phyloP scores from a whole-genome alignment of 2,888 invertebrate genomes.

The Mylabris sibirica region DNA sequence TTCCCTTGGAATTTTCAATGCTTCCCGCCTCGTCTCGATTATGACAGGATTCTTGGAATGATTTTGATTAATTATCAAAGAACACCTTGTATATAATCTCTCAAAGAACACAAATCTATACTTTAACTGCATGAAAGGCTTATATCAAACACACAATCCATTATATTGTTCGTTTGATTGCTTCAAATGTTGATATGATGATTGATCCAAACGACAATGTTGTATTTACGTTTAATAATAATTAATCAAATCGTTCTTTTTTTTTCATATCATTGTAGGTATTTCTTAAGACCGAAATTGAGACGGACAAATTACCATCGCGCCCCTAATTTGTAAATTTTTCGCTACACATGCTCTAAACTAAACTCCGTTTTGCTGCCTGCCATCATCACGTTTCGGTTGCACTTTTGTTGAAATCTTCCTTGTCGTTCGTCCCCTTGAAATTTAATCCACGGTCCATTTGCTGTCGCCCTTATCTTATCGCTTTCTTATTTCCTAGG shows the following conservation, averaged over 20 bases:
- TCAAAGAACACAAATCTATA: constrained; percentile 9
- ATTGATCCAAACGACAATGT: constrained; percentile 7
- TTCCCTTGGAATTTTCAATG: background rate
- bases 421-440: constrained; percentile 28
- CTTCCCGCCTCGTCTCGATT: constrained; percentile 4
- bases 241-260: background rate
- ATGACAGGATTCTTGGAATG: constrained; percentile 5
- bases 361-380: constrained; percentile 1
- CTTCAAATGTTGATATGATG: constrained; percentile 5
- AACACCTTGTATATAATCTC: constrained; percentile 14
- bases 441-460: constrained; percentile 48
- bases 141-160: constrained; percentile 11
- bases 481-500: constrained; percentile 48
- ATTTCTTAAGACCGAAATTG: background rate
- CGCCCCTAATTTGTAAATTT: constrained; percentile 12
- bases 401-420: constrained; percentile 30
- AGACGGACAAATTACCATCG: background rate
- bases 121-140: background rate
- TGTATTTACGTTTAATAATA: background rate
- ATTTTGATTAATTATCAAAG: constrained; percentile 14
- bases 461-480: constrained; percentile 46
- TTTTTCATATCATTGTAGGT: background rate
- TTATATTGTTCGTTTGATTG: constrained; percentile 4
- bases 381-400: constrained; percentile 3
- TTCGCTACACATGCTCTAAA: background rate